Conservation (phyloP, 2,797 vertebrate genomes). For the Nyctibius grandis region DNA sequence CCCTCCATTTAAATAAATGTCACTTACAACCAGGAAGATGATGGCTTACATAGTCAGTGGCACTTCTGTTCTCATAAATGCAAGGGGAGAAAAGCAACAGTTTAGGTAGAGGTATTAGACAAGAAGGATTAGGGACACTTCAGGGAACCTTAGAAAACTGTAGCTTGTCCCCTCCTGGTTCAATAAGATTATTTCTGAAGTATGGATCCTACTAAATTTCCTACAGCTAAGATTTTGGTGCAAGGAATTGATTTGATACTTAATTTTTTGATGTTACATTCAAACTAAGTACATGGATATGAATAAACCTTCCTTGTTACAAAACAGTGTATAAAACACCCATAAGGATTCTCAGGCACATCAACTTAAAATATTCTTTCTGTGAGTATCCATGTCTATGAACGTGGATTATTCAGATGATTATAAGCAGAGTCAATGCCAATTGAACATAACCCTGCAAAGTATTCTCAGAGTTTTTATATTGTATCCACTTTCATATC, state of each 20-base stretch:
- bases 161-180: neutral
- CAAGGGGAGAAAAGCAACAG: neutral
- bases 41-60: neutral
- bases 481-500: neutral
- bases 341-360: neutral
- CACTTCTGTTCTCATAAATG: neutral
- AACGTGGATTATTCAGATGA: neutral
- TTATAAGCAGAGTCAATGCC: neutral
- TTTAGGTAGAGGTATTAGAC: neutral
- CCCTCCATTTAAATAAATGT: neutral
- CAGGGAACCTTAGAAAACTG: neutral
- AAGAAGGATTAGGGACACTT: neutral
- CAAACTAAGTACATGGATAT: neutral
- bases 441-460: neutral
- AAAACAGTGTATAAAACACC: neutral
- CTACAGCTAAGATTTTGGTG: neutral
- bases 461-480: neutral
- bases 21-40: neutral
- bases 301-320: neutral
- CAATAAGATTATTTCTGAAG: neutral
- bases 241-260: neutral
- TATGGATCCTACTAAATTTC: neutral
- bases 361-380: neutral
- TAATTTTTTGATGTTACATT: neutral
- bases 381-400: neutral